Evolutionary conservation across 2,797 vertebrate species (phyloP), one percentile per base, ranked within the genome.

Genomic region (Tympanoctomys barrerae): DNA sequence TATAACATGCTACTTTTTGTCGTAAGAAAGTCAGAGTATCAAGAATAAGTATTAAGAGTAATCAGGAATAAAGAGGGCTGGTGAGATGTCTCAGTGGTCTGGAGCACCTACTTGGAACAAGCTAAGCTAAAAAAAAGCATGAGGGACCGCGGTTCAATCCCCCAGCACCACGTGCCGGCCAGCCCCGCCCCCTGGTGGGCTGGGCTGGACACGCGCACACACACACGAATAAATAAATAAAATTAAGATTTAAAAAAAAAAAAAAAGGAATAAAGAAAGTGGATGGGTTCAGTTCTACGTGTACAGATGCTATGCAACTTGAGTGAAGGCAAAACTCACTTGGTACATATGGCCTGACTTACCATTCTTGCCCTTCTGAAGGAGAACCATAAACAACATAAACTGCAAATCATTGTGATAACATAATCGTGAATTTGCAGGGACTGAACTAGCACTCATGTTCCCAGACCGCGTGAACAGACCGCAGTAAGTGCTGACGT

Each of bases 401-500:
- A 31, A 68, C 16, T 52, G 61, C 36, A 13, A 24, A 31, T 83
- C 57, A 77, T 36, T 80, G 46, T 2, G 61, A 36, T 14, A 70
- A 80, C 1, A 2, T 2, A 36, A 79, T 6, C 16, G 77, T 85
- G 70, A 13, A 59, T 70, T 82, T 57, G 75, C 52, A 78, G 49
- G 33, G 52, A 70, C 73, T 52, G 61, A 54, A 52, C 59, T 42
- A 54, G 1, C n/a, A 19, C 70, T 64, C 73, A 18, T 7, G 36
- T 64, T 80, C 89, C 39, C 26, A 46, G 68, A 2, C n/a, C 83
- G 33, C 19, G 33, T 7, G 8, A 42, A 85, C 13, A 39, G 70
- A 70, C 5, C 24, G 1, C 0, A 22, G 68, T 16, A 42, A 57
- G 54, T 0, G 5, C 4, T 7, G 66, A 21, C 0, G n/a, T 36